A percentile compares a stretch with the other conserved stretches of the same genome.
phyloP scores from a whole-genome alignment of 2,797 vertebrate species.

The Phrynocephalus forsythii region DNA sequence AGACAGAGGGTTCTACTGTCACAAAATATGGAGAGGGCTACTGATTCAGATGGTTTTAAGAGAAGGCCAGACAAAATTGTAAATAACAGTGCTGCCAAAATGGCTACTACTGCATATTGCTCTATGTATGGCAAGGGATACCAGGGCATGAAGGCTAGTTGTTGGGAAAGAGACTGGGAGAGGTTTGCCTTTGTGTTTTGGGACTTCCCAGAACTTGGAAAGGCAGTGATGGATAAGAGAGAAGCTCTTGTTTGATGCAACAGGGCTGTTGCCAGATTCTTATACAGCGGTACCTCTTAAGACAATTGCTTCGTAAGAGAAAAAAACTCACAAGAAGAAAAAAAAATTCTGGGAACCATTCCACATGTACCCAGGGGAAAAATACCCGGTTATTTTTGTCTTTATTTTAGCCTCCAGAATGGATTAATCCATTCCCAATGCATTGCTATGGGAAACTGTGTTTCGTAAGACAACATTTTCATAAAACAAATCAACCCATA shows the following conservation, averaged over 20 bases:
- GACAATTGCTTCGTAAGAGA: too few relatives aligned
- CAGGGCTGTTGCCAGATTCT: background rate
- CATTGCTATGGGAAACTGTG: too few relatives aligned
- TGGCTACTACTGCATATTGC: background rate
- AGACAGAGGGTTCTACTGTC: background rate
- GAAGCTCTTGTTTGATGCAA: background rate
- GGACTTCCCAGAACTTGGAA: background rate
- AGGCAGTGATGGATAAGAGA: background rate
- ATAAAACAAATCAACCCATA: too few relatives aligned
- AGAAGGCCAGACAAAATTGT: background rate
- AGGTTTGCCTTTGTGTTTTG: background rate
- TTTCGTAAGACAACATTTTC: too few relatives aligned
- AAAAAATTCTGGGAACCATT: too few relatives aligned
- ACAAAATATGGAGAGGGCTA: background rate
- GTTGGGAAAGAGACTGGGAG: background rate
- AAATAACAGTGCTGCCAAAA: background rate
- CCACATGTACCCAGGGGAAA: too few relatives aligned
- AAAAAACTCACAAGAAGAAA: too few relatives aligned
- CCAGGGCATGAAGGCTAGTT: background rate
- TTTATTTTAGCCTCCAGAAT: too few relatives aligned
- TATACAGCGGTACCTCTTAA: too few relatives aligned
- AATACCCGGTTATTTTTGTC: too few relatives aligned
- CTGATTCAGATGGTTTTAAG: background rate
- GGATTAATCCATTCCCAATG: too few relatives aligned
- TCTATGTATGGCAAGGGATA: background rate